Conservation (phyloP, 1,140 invertebrate species). For the Popillia japonica region DNA sequence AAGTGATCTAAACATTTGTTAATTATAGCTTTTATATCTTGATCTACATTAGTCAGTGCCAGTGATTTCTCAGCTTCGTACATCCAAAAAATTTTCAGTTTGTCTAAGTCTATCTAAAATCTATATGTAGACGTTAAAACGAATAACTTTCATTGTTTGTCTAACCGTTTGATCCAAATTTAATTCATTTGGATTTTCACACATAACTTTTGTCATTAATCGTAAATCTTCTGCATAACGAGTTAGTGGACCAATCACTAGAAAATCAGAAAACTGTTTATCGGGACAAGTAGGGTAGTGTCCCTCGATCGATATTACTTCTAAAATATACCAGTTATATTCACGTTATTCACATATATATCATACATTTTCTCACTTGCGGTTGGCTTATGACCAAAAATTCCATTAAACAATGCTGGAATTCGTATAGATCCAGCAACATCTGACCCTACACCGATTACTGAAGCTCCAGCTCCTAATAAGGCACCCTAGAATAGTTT, state of each 20-base stretch:
- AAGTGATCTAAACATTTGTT: conserved; percentile 70
- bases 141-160: not conserved
- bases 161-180: conserved; percentile 17
- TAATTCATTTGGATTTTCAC: conserved; percentile 62
- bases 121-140: conserved; percentile 43
- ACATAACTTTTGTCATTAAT: conserved; percentile 73
- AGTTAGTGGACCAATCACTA: conserved; percentile 68
- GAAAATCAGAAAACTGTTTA: conserved; percentile 57
- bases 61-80: conserved; percentile 73
- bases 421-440: conserved; percentile 85
- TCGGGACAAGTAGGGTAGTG: conserved; percentile 55
- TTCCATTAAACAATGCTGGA: conserved; percentile 85
- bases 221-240: conserved; percentile 78
- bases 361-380: conserved; percentile 54
- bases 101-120: conserved; percentile 70
- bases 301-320: conserved; percentile 53
- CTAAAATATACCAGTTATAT: conserved; percentile 18
- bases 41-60: conserved; percentile 68
- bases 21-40: conserved; percentile 74
- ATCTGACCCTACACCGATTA: conserved; percentile 84
- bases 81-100: conserved; percentile 82
- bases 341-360: not conserved
- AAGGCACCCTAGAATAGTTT: conserved; percentile 65
- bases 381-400: conserved; percentile 85
- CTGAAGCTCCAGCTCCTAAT: conserved; percentile 75